Evolutionary conservation across 2,797 vertebrate species (phyloP), one percentile per base, ranked within the genome.

Genomic region (Margarornis squamiger): DNA sequence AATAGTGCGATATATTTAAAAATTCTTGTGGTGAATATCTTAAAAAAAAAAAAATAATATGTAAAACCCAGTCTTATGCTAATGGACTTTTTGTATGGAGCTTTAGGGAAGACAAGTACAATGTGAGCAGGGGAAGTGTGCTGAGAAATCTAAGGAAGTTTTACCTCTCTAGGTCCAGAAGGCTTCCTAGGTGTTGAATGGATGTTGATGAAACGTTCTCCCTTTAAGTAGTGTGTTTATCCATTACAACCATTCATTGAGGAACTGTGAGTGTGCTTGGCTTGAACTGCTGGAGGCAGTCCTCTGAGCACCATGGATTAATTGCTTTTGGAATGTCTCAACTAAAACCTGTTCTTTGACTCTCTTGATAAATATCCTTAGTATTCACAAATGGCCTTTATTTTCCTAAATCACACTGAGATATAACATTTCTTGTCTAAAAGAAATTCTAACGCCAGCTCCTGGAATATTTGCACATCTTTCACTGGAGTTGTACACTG

Each of bases 1-100:
- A 96, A 89, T 89, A 85, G 74, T 74, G 88, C 75, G 65, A 83
- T 94, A 89, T 89, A 87, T 95, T 95, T 90, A 83, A 96, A 96
- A 95, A 93, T 86, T 90, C 62, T 88, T 70, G 34, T n/a, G 73
- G 62, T 54, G 88, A 85, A 38, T 84, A 92, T 84, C 34, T 83
- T 78, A 32, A 14, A 41, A 81, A 63, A 61, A 66, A 36, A 65
- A 65, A 66, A 34, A 24, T 1, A 95, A 67, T 71, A 82, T 65
- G 66, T 84, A 93, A 93, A 93, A 20, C 52, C 52, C n/a, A 52
- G 4, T 89, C 57, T 88, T 90, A 92, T 67, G 63, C 59, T 93
- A 82, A 93, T 74, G 10, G 45, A 10, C 48, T 88, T 61, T 24
- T 57, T 36, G 36, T 30, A 7, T 6, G 29, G 77, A 71, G 71